These are phyloP conservation scores for Synanthedon andrenaeformis DNA, from an alignment of 2,888 invertebrate species.

Conservation along the genomic window DNA sequence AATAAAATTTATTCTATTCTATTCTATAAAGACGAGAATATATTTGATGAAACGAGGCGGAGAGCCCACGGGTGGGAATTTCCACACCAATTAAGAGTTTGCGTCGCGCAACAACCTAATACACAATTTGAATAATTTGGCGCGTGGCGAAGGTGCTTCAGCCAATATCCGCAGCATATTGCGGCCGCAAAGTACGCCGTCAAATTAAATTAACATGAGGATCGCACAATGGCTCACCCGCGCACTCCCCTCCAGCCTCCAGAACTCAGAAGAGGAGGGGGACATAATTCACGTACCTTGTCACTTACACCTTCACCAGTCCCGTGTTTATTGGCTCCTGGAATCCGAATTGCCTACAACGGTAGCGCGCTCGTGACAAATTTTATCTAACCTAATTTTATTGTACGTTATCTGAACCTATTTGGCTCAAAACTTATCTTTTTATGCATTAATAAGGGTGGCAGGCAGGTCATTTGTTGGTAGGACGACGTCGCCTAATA, in stretches of 20 bases:
- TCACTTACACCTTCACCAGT: slow-evolving; percentile 8
- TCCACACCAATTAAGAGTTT: slow-evolving; percentile 22
- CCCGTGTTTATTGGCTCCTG: slow-evolving; percentile 24
- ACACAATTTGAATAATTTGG: slow-evolving; percentile 4
- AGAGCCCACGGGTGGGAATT: slow-evolving; percentile 6
- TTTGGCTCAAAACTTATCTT: too few relatives aligned
- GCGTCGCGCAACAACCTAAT: slow-evolving; percentile 13
- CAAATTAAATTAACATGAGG: slow-evolving; percentile 55
- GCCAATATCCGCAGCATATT: slow-evolving; percentile 30
- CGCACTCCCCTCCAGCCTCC: slow-evolving; percentile 10
- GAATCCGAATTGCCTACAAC: slow-evolving; percentile 8
- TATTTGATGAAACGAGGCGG: too few relatives aligned
- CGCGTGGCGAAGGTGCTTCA: slow-evolving; percentile 21
- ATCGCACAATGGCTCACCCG: slow-evolving; percentile 29
- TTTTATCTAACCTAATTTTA: not conserved
- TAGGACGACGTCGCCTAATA: too few relatives aligned
- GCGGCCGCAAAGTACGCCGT: slow-evolving; percentile 27
- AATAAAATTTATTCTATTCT: too few relatives aligned
- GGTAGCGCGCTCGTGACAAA: slow-evolving; percentile 4
- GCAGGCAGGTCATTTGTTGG: too few relatives aligned
- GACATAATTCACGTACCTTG: slow-evolving; percentile 32
- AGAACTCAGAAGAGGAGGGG: slow-evolving; percentile 11
- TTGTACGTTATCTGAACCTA: too few relatives aligned
- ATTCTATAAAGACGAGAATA: too few relatives aligned
- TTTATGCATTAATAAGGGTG: too few relatives aligned